phyloP scores from a whole-genome alignment of 1,140 invertebrate genomes.

The Colletes latitarsis region DNA sequence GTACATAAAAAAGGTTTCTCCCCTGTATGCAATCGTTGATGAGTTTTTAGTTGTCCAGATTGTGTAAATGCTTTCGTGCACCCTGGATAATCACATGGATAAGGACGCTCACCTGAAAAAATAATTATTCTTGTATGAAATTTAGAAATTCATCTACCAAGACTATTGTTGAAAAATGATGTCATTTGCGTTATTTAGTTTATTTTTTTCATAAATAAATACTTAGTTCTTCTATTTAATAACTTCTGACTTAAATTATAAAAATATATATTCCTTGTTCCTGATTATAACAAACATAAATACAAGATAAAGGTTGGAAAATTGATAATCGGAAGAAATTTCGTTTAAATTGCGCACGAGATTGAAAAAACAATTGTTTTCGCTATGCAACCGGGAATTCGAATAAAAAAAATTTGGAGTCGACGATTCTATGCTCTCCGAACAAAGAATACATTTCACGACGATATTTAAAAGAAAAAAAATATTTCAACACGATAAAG shows the following conservation, averaged over 20 bases:
- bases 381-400: background rate
- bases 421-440: background rate
- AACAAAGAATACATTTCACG: slow-evolving; percentile 6
- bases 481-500: background rate
- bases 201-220: too few relatives aligned
- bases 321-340: too few relatives aligned
- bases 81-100: slow-evolving; percentile 89
- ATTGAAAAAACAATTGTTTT: background rate
- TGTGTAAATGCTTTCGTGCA: slow-evolving; percentile 91
- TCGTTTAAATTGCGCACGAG: background rate
- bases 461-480: background rate
- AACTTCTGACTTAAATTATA: background rate
- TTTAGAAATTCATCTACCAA: slow-evolving; percentile 19
- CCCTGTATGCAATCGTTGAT: slow-evolving; percentile 90
- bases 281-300: background rate
- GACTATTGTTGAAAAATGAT: background rate
- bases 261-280: background rate
- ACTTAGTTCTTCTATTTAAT: too few relatives aligned
- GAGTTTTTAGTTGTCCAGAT: slow-evolving; percentile 92
- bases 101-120: slow-evolving; percentile 88
- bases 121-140: slow-evolving; percentile 30
- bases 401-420: background rate
- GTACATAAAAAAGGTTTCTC: slow-evolving; percentile 92
- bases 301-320: background rate
- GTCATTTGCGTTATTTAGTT: too few relatives aligned